Evolutionary conservation across 2,113 vertebrate species (phyloP).

Genomic region (Nyctibius bracteatus): DNA sequence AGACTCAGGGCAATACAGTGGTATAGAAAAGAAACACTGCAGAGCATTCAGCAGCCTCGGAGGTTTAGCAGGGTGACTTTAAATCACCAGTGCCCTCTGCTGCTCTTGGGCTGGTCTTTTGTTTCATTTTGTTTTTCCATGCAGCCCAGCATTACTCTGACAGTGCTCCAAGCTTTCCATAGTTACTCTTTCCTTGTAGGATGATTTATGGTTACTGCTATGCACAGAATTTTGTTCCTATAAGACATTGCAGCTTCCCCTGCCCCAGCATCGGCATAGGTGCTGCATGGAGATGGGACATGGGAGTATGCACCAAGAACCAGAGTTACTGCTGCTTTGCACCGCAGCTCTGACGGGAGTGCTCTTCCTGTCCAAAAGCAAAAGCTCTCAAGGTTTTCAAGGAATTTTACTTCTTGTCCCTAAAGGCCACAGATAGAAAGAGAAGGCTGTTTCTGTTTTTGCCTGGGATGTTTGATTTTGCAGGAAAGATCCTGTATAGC

Average conservation of each 20-base stretch:
- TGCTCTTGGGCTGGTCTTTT: not conserved
- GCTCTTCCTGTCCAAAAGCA: not conserved
- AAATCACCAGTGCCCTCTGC: slow-evolving; percentile 56
- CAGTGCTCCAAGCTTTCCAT: not conserved
- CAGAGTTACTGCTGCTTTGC: not conserved
- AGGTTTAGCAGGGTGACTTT: not conserved
- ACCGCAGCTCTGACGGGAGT: not conserved
- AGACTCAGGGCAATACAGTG: not conserved
- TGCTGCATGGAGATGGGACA: accelerated
- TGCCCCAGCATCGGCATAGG: not conserved
- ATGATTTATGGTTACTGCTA: not conserved
- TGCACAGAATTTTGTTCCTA: not conserved
- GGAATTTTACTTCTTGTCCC: not conserved
- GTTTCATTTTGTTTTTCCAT: not conserved
- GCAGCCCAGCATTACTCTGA: not conserved
- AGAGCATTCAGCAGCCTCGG: not conserved
- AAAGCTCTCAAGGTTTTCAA: not conserved
- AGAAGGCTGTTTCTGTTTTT: not conserved
- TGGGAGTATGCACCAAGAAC: not conserved
- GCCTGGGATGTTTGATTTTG: not conserved
- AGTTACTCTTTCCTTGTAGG: not conserved
- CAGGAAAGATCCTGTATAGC: not conserved
- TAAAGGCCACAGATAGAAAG: not conserved
- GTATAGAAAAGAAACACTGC: not conserved
- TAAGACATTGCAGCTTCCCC: not conserved